Evolutionary conservation across 2,113 vertebrate genomes (phyloP), one percentile per base, ranked within the genome.

Genomic region (Archocentrus centrarchus): DNA sequence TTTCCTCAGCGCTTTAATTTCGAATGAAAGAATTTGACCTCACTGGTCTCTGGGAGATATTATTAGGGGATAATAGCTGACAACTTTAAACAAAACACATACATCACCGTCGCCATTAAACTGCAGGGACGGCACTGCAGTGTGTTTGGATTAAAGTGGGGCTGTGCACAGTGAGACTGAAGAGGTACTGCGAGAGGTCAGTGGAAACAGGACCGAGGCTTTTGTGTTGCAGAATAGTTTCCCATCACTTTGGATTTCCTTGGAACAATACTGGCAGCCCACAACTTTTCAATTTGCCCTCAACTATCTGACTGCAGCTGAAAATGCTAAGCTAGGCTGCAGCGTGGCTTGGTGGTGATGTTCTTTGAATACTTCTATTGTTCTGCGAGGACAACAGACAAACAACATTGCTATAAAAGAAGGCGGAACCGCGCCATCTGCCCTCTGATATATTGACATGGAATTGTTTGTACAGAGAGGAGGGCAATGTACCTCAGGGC

Each of bases 361-460:
- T 60, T 83, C 55, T 87, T 32, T 88, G 70, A 84, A 87, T 83
- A 61, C 76, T 64, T 79, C 47, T 75, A 88, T 91, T 86, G 87
- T 88, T 93, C 77, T 14, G 7, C 27, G 62, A 88, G 32, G 81
- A 87, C 78, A 89, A 70, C 57, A 85, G 73, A 85, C 80, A 87
- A 89, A 88, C 78, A 80, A 59, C 79, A 64, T 11, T 35, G 32
- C 17, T 63, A 55, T 59, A 63, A 47, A 68, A 30, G 47, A 20
- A 58, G 15, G 73, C 75, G 59, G 64, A 82, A 82, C 11, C 35
- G 37, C 30, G 3, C 62, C 24, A 75, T 87, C 79, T 41, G 59
- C 39, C 63, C 63, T 77, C 68, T 80, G 78, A 78, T 84, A 57
- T 79, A 50, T 60, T 85, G 70, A 85, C 90, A 89, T 70, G 32